A percentile compares a stretch with the other conserved stretches of the same genome.
These are phyloP conservation scores for Lerista edwardsae DNA, from an alignment of 2,797 vertebrate species.

Conservation along the genomic window DNA sequence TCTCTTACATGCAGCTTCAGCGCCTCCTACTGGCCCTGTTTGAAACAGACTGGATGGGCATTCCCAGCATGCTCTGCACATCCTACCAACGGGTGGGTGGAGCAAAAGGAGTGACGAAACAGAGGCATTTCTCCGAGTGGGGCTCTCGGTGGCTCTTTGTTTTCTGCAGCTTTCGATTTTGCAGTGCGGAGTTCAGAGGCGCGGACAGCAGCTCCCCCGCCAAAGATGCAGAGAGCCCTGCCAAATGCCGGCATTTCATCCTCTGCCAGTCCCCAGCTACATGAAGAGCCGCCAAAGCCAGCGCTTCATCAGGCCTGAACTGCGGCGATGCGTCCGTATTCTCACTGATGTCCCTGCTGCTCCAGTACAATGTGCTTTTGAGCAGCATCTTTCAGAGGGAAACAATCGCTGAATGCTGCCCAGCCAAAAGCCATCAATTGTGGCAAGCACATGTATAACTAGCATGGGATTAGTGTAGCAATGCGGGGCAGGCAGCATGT, in stretches of 20 bases:
- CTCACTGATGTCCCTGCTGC: neutral
- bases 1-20: too few relatives aligned
- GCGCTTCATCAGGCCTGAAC: conserved; percentile 31
- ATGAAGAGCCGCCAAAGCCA: conserved; percentile 27
- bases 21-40: too few relatives aligned
- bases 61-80: too few relatives aligned
- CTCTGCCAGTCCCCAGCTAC: conserved; percentile 23
- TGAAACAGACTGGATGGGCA: too few relatives aligned
- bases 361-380: neutral
- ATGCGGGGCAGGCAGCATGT: neutral
- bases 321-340: conserved; percentile 38
- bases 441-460: neutral
- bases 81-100: too few relatives aligned
- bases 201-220: conserved; percentile 40
- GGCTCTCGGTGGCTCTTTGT: conserved; percentile 13
- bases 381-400: conserved; percentile 11
- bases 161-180: conserved; percentile 44
- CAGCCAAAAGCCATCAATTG: neutral
- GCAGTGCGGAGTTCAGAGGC: conserved; percentile 42
- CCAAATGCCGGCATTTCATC: conserved; percentile 46
- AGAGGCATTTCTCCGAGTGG: conserved; percentile 31
- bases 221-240: neutral
- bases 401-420: conserved; percentile 21
- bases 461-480: neutral
- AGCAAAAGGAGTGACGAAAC: too few relatives aligned